A percentile compares a stretch with the other conserved stretches of the same genome.
phyloP scores from a whole-genome alignment of 2,113 vertebrate species.

The Anseranas semipalmata region DNA sequence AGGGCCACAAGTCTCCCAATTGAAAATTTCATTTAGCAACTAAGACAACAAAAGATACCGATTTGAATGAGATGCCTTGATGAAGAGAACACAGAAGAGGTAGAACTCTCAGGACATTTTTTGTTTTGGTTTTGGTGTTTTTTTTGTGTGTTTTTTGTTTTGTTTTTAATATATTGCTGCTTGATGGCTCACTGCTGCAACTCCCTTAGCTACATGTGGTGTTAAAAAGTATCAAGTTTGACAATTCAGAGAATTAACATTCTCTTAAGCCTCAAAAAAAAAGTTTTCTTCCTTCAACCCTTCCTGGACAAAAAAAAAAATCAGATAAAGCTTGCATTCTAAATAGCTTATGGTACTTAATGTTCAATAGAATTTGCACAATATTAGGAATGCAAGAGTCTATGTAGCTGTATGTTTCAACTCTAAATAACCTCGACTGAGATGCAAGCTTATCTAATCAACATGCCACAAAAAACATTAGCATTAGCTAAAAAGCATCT shows the following conservation, averaged over 20 bases:
- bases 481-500: constrained; percentile 40
- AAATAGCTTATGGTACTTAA: background rate
- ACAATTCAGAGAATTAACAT: background rate
- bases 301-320: background rate
- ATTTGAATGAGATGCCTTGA: constrained; percentile 40
- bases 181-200: background rate
- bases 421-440: background rate
- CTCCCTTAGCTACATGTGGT: background rate
- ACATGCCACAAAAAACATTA: constrained; percentile 20
- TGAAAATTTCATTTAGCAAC: background rate
- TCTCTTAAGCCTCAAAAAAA: background rate
- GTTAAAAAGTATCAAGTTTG: background rate
- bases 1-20: background rate
- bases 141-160: background rate
- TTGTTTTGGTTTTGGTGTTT: background rate
- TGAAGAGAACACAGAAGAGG: constrained; percentile 44
- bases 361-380: background rate
- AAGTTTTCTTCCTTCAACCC: constrained; percentile 18
- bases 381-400: background rate
- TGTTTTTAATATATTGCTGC: background rate
- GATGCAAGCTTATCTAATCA: constrained; percentile 38
- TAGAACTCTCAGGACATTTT: constrained; percentile 50
- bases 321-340: background rate
- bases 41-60: constrained; percentile 9
- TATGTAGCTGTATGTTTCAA: background rate